Percentiles rank a stretch among this genome's conserved stretches.
phyloP scores from a whole-genome alignment of 1,140 invertebrate species.

The Drosophila varians region DNA sequence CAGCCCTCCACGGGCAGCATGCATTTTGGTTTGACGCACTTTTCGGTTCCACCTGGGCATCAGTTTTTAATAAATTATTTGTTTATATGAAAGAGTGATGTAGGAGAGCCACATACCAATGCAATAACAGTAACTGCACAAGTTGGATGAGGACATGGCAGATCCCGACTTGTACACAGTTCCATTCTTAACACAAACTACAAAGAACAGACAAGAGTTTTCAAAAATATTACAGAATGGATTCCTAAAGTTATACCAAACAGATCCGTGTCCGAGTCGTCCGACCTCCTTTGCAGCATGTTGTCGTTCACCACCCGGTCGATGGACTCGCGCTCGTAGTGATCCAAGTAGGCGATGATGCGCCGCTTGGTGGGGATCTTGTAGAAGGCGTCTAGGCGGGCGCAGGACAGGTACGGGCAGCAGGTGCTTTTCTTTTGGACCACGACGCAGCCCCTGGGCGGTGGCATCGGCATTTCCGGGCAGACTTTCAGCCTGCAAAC shows the following conservation, averaged over 20 bases:
- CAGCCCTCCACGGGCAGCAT: constrained; percentile 91
- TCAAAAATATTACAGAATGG: not conserved
- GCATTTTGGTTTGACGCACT: constrained; percentile 92
- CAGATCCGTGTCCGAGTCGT: constrained; percentile 75
- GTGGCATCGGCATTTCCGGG: constrained; percentile 89
- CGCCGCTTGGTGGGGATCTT: constrained; percentile 76
- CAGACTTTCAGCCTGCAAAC: constrained; percentile 91
- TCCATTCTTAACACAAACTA: constrained; percentile 81
- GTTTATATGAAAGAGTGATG: no score
- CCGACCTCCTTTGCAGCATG: constrained; percentile 72
- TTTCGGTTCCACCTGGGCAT: constrained; percentile 86
- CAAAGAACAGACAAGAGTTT: not conserved
- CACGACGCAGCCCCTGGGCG: constrained; percentile 88
- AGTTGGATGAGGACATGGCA: constrained; percentile 90
- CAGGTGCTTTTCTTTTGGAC: constrained; percentile 88
- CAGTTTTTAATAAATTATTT: not conserved
- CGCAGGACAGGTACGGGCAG: constrained; percentile 90
- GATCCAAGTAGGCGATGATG: constrained; percentile 81
- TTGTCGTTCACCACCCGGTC: constrained; percentile 82
- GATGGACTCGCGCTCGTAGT: constrained; percentile 81
- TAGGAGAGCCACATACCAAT: constrained; percentile 86
- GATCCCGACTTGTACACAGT: constrained; percentile 87
- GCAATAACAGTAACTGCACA: constrained; percentile 95
- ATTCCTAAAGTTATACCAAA: constrained; percentile 50
- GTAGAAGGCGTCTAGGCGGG: constrained; percentile 85